Evolutionary conservation across 2,113 vertebrate genomes (phyloP).

Genomic region (Serilophus lunatus): DNA sequence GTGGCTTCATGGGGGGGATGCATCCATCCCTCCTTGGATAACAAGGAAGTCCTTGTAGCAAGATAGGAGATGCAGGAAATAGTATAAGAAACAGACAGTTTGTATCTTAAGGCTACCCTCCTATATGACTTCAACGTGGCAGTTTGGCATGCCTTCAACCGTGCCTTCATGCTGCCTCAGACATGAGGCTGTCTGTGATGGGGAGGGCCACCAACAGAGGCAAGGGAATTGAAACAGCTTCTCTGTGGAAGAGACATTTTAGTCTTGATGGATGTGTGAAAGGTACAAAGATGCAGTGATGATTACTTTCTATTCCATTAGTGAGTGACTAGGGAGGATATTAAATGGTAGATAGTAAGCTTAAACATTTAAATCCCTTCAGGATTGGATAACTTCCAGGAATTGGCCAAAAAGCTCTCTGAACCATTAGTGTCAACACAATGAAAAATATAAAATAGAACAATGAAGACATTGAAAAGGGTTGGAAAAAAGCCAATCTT

Average conservation of each 20-base stretch:
- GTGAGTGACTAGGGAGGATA: slow-evolving; percentile 13
- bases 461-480: slow-evolving; percentile 7
- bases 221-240: neutral
- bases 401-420: slow-evolving; percentile 15
- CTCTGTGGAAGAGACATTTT: neutral
- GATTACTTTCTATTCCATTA: slow-evolving; percentile 45
- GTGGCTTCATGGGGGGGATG: neutral
- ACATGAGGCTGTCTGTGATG: neutral
- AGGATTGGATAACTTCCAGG: slow-evolving; percentile 33
- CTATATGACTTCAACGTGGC: neutral
- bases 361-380: slow-evolving; percentile 5
- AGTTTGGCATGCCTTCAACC: neutral
- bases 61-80: neutral
- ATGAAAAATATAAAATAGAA: slow-evolving; percentile 25
- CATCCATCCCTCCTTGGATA: neutral
- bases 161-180: neutral
- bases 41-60: neutral
- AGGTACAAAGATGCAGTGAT: neutral
- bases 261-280: slow-evolving; percentile 20
- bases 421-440: slow-evolving; percentile 9
- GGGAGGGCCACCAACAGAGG: neutral
- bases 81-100: neutral
- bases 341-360: slow-evolving; percentile 40
- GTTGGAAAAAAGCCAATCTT: slow-evolving; percentile 35
- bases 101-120: neutral